These are phyloP conservation scores for Teleogryllus oceanicus DNA, from an alignment of 2,888 invertebrate species.

Conservation along the genomic window DNA sequence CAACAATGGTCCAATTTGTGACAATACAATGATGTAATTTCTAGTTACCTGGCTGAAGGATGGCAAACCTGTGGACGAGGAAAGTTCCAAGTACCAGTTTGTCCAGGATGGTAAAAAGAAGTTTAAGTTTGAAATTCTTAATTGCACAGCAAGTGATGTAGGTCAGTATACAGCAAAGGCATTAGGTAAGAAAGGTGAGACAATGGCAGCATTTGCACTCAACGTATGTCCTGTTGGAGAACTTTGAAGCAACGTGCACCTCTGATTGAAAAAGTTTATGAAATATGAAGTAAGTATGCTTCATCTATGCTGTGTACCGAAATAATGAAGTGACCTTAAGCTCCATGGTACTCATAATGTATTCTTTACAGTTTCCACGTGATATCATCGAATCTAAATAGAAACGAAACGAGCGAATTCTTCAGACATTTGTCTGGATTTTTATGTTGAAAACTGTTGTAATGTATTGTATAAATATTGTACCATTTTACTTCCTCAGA, in stretches of 20 bases:
- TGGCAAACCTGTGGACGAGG: constrained; percentile 76
- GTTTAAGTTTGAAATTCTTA: constrained; percentile 73
- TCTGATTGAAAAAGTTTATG: too few relatives aligned
- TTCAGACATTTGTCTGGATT: too few relatives aligned
- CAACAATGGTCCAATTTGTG: neutral
- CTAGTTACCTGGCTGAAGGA: constrained; percentile 82
- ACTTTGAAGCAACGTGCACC: constrained; percentile 44
- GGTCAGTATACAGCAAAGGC: constrained; percentile 87
- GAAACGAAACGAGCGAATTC: too few relatives aligned
- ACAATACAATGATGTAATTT: constrained; percentile 32
- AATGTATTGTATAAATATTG: neutral
- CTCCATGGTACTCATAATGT: too few relatives aligned
- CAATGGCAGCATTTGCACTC: constrained; percentile 79
- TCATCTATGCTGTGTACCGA: too few relatives aligned
- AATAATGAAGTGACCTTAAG: too few relatives aligned
- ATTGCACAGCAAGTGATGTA: constrained; percentile 71
- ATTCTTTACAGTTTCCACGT: too few relatives aligned
- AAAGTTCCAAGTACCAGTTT: constrained; percentile 72
- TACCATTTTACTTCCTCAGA: neutral
- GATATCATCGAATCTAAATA: too few relatives aligned
- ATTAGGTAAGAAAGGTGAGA: constrained; percentile 80
- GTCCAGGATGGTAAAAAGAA: constrained; percentile 76
- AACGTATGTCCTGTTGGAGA: constrained; percentile 65
- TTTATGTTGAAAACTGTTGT: neutral
- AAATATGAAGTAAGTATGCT: too few relatives aligned